Base-by-base conservation (phyloP, 2,888 invertebrate species). In the Enoplolaimus lenunculus region DNA sequence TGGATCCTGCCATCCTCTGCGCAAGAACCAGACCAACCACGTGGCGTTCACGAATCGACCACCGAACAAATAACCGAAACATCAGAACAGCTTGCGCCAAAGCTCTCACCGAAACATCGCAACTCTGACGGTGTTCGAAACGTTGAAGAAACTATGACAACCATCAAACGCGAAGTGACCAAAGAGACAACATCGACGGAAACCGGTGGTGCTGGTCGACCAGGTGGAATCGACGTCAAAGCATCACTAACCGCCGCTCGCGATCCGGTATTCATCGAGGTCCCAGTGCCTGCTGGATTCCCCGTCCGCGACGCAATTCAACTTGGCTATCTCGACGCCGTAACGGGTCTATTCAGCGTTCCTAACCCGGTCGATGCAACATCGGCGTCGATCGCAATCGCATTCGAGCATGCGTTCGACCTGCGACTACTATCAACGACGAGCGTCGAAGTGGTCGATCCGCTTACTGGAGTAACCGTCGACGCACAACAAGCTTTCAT, bases 241-340 rank as follows among this genome's bases (percentile, higher is more conserved):
- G 74, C 80, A 1, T 78, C 80, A 21, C 77, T 80, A 67, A 78
- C 80, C 35, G 80, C 80, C 45, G n/a, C n/a, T n/a, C n/a, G n/a
- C n/a, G 78, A 77, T 68, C 78, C 77, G 68, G 79, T 78, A 71
- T 34, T 74, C 68, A 72, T 88, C 75, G 89, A 90, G 77, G 79
- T 91, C 45, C 91, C 91, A 0, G 84, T 85, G 21, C n/a, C n/a
- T n/a, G 89, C 88, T 71, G 91, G 91, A 1, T 90, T 90, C 90
- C 85, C 86, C 69, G 84, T 93, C 0, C 84, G 86, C 68, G 88
- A 90, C 76, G 91, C 91, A 1, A 90, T 93, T 73, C 85, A 87
- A 60, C 87, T 88, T 78, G 87, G 87, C 69, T 81, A 90, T 0
- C 89, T 92, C 76, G 89, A 93, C 81, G 88, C 91, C 0, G 83